Evolutionary conservation across 2,113 vertebrate species (phyloP).

Genomic region (Mastomys natalensis): DNA sequence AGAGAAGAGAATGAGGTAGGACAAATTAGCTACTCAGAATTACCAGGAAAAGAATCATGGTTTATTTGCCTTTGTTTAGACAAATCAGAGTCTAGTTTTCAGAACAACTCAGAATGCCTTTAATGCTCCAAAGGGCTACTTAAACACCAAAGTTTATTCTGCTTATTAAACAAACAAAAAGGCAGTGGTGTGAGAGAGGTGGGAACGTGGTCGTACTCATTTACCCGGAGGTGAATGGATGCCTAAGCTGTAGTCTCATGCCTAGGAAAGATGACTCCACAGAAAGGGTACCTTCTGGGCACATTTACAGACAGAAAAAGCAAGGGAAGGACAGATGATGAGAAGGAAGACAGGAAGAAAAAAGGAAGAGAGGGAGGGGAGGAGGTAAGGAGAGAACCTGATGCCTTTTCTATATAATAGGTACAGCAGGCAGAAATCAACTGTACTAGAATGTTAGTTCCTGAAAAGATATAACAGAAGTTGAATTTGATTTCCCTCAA

Average conservation of each 20-base stretch:
- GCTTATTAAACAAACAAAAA: background rate
- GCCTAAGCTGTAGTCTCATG: background rate
- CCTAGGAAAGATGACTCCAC: conserved; percentile 49
- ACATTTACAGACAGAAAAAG: conserved; percentile 61
- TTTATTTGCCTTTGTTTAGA: background rate
- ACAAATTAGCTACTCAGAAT: background rate
- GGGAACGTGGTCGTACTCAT: background rate
- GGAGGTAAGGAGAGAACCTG: conserved; percentile 75
- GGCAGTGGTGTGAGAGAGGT: background rate
- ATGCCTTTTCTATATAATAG: conserved; percentile 40
- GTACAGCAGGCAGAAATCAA: background rate
- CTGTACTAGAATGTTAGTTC: conserved; percentile 39
- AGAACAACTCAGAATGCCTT: background rate
- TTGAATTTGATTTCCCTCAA: conserved; percentile 47
- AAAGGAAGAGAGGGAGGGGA: conserved; percentile 70
- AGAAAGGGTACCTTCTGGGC: conserved; percentile 45
- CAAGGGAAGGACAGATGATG: conserved; percentile 5
- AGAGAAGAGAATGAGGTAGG: conserved; percentile 53
- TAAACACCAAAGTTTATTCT: background rate
- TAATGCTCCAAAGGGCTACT: background rate
- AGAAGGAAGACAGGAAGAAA: background rate
- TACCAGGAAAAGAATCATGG: background rate
- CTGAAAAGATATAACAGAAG: conserved; percentile 33
- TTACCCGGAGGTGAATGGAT: background rate
- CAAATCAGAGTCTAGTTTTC: background rate